Percentiles rank a stretch among this genome's conserved stretches.
These are phyloP conservation scores for Oryzias sinensis DNA, from an alignment of 2,797 vertebrate species.

Conservation along the genomic window DNA sequence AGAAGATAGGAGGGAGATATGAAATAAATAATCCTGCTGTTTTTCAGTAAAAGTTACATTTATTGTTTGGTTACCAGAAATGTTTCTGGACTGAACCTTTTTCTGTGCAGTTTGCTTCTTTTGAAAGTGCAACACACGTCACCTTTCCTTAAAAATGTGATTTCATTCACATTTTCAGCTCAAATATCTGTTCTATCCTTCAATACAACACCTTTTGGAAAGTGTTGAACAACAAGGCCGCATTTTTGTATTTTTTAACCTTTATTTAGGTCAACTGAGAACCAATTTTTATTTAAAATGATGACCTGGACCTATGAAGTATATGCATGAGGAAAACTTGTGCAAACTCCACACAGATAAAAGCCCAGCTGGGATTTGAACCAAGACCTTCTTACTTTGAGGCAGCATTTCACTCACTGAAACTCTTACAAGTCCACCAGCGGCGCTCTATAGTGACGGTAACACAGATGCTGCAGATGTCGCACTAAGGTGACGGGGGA, in stretches of 20 bases:
- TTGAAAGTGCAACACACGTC: too few relatives aligned
- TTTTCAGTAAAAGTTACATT: constrained; percentile 13
- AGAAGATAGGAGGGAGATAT: constrained; percentile 20
- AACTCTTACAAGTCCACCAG: constrained; percentile 11
- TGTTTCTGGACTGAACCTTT: background rate
- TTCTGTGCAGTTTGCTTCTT: background rate
- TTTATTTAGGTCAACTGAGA: too few relatives aligned
- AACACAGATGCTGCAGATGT: constrained; percentile 56
- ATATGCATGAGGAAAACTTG: too few relatives aligned
- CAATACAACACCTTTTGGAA: constrained; percentile 13
- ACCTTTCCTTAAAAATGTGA: background rate
- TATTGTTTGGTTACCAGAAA: too few relatives aligned
- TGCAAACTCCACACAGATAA: too few relatives aligned
- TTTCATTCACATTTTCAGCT: constrained; percentile 4
- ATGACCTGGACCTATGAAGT: too few relatives aligned
- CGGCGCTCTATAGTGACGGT: constrained; percentile 20
- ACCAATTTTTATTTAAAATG: too few relatives aligned
- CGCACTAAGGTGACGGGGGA: constrained; percentile 35
- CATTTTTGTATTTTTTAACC: too few relatives aligned
- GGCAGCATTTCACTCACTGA: background rate
- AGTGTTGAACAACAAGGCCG: too few relatives aligned
- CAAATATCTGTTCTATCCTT: constrained; percentile 17
- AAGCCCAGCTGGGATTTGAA: too few relatives aligned
- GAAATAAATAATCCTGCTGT: constrained; percentile 38
- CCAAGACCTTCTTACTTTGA: too few relatives aligned